Conservation (phyloP, 2,113 vertebrate species). For the Phalacrocorax aristotelis region DNA sequence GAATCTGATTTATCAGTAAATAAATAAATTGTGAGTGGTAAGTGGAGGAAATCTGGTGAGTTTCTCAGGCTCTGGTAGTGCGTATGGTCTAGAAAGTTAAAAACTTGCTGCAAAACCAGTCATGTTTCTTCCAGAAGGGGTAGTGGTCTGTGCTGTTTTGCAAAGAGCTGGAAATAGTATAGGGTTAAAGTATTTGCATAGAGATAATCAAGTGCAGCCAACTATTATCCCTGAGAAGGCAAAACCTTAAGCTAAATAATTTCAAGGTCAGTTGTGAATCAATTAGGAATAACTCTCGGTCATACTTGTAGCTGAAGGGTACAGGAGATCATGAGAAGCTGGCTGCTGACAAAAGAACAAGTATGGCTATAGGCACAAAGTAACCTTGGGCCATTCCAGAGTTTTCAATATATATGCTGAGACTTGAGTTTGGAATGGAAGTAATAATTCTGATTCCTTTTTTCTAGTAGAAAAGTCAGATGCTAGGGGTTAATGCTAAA, state of each 20-base stretch:
- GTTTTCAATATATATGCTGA: neutral
- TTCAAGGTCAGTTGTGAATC: neutral
- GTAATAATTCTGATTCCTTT: neutral
- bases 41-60: neutral
- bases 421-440: neutral
- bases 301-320: neutral
- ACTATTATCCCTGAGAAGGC: neutral
- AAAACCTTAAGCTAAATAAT: constrained; percentile 8
- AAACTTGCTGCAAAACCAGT: neutral
- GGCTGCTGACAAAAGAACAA: neutral
- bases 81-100: neutral
- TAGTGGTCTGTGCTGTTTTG: neutral
- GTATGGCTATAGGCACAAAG: neutral
- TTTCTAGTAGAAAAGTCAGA: neutral
- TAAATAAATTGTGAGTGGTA: neutral
- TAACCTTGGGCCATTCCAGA: neutral
- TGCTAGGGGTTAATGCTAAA: neutral
- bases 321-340: neutral
- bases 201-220: neutral
- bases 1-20: neutral
- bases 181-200: neutral
- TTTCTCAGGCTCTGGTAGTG: neutral
- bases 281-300: neutral
- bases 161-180: neutral
- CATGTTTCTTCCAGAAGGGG: neutral